These are phyloP conservation scores for Apis dorsata DNA, from an alignment of 1,140 invertebrate species.

Conservation along the genomic window DNA sequence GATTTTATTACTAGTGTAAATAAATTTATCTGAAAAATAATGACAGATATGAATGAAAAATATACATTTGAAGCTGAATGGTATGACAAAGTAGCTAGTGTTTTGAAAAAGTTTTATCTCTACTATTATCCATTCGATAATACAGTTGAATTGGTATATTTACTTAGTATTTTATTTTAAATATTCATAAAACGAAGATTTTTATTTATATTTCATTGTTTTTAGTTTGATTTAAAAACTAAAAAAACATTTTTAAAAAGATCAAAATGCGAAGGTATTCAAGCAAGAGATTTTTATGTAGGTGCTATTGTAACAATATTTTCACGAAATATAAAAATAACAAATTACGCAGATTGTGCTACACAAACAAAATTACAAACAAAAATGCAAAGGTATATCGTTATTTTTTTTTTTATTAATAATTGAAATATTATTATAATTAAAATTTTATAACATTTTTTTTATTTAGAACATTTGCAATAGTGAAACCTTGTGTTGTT, in stretches of 20 bases:
- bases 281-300: slow-evolving; percentile 86
- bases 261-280: slow-evolving; percentile 85
- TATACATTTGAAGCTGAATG: slow-evolving; percentile 88
- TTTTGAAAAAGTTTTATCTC: slow-evolving; percentile 86
- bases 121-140: slow-evolving; percentile 88
- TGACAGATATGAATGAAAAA: slow-evolving; percentile 67
- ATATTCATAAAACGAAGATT: not conserved
- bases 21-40: slow-evolving; percentile 39
- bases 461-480: slow-evolving; percentile 85
- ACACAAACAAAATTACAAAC: slow-evolving; percentile 83
- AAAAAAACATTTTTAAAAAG: slow-evolving; percentile 88
- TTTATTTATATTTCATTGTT: slow-evolving; percentile 46
- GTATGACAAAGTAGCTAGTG: slow-evolving; percentile 88
- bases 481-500: slow-evolving; percentile 88
- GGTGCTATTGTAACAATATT: slow-evolving; percentile 89
- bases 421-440: not conserved
- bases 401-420: not conserved
- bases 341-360: slow-evolving; percentile 87
- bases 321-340: slow-evolving; percentile 88
- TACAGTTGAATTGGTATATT: slow-evolving; percentile 87
- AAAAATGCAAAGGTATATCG: slow-evolving; percentile 82
- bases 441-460: not conserved
- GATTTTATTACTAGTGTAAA: not conserved
- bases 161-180: slow-evolving; percentile 8
- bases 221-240: slow-evolving; percentile 89